phyloP scores from a whole-genome alignment of 1,140 invertebrate genomes.

The Fopius arisanus region DNA sequence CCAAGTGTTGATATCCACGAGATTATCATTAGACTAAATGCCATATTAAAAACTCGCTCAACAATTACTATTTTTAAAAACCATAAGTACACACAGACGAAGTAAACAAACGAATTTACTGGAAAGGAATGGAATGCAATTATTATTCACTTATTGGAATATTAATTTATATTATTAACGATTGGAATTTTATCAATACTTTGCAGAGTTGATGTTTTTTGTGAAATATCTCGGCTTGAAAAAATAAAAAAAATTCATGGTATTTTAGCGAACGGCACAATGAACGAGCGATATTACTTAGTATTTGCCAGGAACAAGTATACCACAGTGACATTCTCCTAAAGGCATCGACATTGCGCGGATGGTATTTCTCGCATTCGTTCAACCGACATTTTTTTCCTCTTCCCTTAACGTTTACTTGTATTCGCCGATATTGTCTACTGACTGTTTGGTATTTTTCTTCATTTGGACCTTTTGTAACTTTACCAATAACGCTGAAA shows the following conservation, averaged over 20 bases:
- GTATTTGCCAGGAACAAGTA: not conserved
- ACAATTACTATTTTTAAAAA: no score
- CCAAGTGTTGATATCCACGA: constrained; percentile 45
- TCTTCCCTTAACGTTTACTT: not conserved
- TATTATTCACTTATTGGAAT: no score
- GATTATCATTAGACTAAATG: not conserved
- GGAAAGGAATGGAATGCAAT: no score
- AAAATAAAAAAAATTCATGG: not conserved
- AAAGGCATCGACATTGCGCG: not conserved
- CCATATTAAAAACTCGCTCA: no score
- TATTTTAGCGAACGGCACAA: not conserved
- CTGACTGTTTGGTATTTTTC: not conserved
- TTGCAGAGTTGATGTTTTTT: no score
- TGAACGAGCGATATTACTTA: not conserved
- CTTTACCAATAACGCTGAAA: not conserved
- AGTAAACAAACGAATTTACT: no score
- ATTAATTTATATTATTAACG: no score
- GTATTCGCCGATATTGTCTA: not conserved
- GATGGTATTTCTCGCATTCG: not conserved
- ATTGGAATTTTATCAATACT: no score
- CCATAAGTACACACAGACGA: no score
- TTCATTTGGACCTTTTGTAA: not conserved
- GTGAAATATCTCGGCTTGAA: no score
- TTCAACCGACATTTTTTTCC: not conserved
- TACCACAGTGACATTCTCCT: not conserved